phyloP scores from a whole-genome alignment of 2,113 vertebrate genomes.

The Saguinus midas region DNA sequence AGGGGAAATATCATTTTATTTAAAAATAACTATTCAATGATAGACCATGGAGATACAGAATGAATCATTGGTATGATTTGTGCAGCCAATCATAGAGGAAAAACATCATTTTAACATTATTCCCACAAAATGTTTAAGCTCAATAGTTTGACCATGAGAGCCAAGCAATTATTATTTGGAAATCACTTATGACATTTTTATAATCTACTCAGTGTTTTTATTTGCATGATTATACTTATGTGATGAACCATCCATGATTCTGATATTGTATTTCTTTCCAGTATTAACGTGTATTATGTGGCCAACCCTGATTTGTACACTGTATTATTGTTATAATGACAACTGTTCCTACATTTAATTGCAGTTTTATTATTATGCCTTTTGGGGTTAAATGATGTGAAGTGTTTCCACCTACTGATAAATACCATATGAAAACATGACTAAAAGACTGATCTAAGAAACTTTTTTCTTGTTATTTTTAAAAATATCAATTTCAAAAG shows the following conservation, averaged over 20 bases:
- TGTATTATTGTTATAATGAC: slow-evolving; percentile 80
- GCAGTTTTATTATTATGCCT: slow-evolving; percentile 79
- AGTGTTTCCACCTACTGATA: slow-evolving; percentile 81
- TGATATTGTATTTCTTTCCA: slow-evolving; percentile 79
- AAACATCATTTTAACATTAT: slow-evolving; percentile 67
- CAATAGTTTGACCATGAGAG: slow-evolving; percentile 82
- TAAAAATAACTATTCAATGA: background rate
- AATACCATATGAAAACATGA: slow-evolving; percentile 76
- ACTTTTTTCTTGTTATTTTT: slow-evolving; percentile 80
- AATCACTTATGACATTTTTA: slow-evolving; percentile 81
- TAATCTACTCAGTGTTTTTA: slow-evolving; percentile 83
- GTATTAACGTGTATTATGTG: slow-evolving; percentile 80
- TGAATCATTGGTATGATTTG: slow-evolving; percentile 50
- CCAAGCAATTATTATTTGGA: slow-evolving; percentile 77
- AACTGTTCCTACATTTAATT: slow-evolving; percentile 78
- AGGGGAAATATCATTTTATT: slow-evolving; percentile 52
- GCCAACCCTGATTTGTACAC: slow-evolving; percentile 79
- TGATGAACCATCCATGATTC: slow-evolving; percentile 69
- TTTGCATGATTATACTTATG: slow-evolving; percentile 82
- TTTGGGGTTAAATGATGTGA: slow-evolving; percentile 78
- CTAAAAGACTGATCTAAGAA: slow-evolving; percentile 78
- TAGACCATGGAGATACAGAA: slow-evolving; percentile 63
- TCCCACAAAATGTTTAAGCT: slow-evolving; percentile 74
- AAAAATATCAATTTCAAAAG: slow-evolving; percentile 72
- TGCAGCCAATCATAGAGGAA: slow-evolving; percentile 65